Percentiles rank a stretch among this genome's conserved stretches.
Evolutionary conservation across 2,888 invertebrate genomes (phyloP).

Genomic region (Tachystola acroxantha): DNA sequence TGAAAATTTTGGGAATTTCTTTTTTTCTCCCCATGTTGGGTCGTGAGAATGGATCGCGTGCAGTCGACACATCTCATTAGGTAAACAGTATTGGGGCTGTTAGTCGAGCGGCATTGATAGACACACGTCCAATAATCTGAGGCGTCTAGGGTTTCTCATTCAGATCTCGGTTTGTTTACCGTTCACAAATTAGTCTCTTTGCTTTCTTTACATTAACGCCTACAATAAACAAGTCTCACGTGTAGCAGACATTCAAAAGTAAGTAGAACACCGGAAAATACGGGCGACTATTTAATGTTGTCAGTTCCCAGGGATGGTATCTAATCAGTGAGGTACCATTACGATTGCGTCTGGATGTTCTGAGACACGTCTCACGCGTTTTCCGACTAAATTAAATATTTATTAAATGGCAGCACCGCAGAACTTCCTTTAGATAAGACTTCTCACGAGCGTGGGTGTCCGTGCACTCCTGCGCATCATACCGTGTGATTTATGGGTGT

Average conservation of each 20-base stretch:
- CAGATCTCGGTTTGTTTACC: constrained; percentile 14
- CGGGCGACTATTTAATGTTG: constrained; percentile 49
- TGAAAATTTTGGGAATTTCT: constrained; percentile 56
- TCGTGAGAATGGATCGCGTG: constrained; percentile 69
- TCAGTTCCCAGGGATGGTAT: constrained; percentile 68
- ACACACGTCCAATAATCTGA: constrained; percentile 18
- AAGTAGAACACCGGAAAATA: constrained; percentile 41
- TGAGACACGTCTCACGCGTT: constrained; percentile 42
- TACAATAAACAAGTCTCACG: constrained; percentile 6
- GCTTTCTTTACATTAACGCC: constrained; percentile 2
- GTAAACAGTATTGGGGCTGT: constrained; percentile 60
- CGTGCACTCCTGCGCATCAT: background rate
- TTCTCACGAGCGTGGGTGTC: constrained; percentile 39
- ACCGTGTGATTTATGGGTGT: background rate
- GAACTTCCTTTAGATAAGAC: constrained; percentile 61
- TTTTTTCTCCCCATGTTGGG: constrained; percentile 51
- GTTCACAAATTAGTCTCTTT: constrained; percentile 12
- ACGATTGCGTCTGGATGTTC: constrained; percentile 51
- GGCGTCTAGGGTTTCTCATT: constrained; percentile 5
- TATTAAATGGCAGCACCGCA: constrained; percentile 47
- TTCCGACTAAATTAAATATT: constrained; percentile 68
- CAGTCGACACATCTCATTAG: constrained; percentile 59
- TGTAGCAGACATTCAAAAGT: constrained; percentile 15
- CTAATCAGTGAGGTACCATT: constrained; percentile 66
- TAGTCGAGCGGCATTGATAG: constrained; percentile 32